Percentiles rank a stretch among this genome's conserved stretches.
Conservation (phyloP, 2,797 vertebrate genomes). For the Takifugu ocellatus region DNA sequence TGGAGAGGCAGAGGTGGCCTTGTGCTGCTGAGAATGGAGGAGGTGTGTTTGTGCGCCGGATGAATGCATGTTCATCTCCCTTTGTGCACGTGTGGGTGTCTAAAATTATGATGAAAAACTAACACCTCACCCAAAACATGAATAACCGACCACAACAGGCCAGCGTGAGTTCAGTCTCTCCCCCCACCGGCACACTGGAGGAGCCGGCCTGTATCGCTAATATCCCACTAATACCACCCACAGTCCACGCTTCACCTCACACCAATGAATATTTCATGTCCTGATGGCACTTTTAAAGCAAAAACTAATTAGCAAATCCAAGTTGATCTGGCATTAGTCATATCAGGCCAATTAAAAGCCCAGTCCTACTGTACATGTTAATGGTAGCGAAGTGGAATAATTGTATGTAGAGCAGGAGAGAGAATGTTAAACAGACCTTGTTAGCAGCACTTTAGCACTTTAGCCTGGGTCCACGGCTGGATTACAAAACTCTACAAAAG, state of each 20-base stretch:
- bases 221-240: constrained; percentile 77
- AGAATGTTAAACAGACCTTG: constrained; percentile 83
- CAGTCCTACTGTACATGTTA: constrained; percentile 78
- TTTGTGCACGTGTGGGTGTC: constrained; percentile 54
- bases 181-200: constrained; percentile 37
- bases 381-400: constrained; percentile 79
- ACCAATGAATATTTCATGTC: constrained; percentile 82
- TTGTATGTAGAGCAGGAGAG: constrained; percentile 79
- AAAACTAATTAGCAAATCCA: constrained; percentile 82
- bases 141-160: constrained; percentile 69
- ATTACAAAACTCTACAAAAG: constrained; percentile 76
- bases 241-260: constrained; percentile 72
- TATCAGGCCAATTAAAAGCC: constrained; percentile 80
- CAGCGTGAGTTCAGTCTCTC: constrained; percentile 66
- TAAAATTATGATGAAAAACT: constrained; percentile 67
- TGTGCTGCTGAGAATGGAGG: constrained; percentile 61
- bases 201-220: constrained; percentile 68
- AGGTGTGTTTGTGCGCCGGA: constrained; percentile 32
- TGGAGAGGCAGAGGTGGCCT: constrained; percentile 55
- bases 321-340: constrained; percentile 82
- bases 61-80: constrained; percentile 29
- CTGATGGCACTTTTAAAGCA: constrained; percentile 80
- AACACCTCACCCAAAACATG: constrained; percentile 70
- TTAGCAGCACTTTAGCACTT: constrained; percentile 82
- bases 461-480: constrained; percentile 71